Evolutionary conservation across 2,113 vertebrate species (phyloP).

Genomic region (Psophia crepitans): DNA sequence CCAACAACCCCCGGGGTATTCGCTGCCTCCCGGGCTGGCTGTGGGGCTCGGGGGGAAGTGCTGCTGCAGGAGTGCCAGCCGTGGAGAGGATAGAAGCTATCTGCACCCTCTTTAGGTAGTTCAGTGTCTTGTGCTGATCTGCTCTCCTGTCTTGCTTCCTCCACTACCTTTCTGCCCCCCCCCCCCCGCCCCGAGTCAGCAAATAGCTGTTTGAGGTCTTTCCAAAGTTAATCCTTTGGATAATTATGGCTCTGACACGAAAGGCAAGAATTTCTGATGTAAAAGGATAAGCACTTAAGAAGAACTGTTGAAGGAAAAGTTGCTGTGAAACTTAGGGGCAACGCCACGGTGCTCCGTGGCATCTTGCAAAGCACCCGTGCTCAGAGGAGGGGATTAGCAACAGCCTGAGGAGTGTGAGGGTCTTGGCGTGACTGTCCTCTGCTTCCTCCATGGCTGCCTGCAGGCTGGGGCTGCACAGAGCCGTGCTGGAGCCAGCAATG

Average conservation of each 20-base stretch:
- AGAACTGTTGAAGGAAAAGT: background rate
- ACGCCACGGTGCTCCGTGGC: background rate
- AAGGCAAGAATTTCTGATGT: background rate
- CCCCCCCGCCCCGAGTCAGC: background rate
- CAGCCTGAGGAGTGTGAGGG: accelerated
- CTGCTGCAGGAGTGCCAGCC: background rate
- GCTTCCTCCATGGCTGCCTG: background rate
- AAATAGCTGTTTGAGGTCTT: background rate
- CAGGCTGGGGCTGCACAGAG: background rate
- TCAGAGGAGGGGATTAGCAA: background rate
- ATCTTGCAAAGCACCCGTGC: background rate
- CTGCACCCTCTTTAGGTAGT: background rate
- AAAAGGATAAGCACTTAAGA: background rate
- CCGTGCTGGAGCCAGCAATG: background rate
- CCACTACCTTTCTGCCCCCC: background rate
- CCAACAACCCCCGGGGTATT: background rate
- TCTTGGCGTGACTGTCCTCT: background rate
- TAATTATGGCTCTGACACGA: background rate
- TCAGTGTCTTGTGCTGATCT: background rate
- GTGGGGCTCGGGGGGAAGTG: too few species aligned
- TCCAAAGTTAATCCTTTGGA: background rate
- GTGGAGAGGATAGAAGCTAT: background rate
- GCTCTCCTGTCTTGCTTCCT: background rate
- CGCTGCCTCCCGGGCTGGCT: background rate
- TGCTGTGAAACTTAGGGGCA: background rate